Conservation (phyloP, 2,113 vertebrate genomes). For the Pseudopodoces humilis region DNA sequence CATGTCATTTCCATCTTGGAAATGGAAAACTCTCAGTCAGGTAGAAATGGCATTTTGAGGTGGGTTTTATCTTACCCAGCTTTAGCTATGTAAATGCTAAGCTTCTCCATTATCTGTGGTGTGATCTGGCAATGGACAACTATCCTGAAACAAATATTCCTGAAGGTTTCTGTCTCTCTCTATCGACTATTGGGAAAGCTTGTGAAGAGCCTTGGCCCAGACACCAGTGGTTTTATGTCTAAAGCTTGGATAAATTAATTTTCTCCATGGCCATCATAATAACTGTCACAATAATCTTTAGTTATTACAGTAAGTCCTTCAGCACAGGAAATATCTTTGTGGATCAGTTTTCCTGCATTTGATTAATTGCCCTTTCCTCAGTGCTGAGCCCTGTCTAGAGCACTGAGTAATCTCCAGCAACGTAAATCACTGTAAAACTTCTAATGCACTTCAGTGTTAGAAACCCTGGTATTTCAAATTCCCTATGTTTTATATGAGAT, state of each 20-base stretch:
- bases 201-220: background rate
- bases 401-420: background rate
- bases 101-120: background rate
- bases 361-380: background rate
- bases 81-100: background rate
- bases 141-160: background rate
- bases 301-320: constrained; percentile 1
- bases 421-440: background rate
- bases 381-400: background rate
- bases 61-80: background rate
- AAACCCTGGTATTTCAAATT: background rate
- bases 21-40: background rate
- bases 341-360: background rate
- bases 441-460: background rate
- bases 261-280: background rate
- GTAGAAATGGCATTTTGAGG: background rate
- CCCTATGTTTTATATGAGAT: background rate
- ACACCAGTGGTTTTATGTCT: background rate
- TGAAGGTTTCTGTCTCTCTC: background rate
- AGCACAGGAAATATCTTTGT: background rate
- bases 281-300: constrained; percentile 15
- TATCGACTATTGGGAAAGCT: background rate
- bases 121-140: background rate
- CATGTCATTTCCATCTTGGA: background rate
- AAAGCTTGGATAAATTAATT: background rate